Evolutionary conservation across 2,113 vertebrate species (phyloP), one percentile per base, ranked within the genome.

Genomic region (Haplochromis burtoni): DNA sequence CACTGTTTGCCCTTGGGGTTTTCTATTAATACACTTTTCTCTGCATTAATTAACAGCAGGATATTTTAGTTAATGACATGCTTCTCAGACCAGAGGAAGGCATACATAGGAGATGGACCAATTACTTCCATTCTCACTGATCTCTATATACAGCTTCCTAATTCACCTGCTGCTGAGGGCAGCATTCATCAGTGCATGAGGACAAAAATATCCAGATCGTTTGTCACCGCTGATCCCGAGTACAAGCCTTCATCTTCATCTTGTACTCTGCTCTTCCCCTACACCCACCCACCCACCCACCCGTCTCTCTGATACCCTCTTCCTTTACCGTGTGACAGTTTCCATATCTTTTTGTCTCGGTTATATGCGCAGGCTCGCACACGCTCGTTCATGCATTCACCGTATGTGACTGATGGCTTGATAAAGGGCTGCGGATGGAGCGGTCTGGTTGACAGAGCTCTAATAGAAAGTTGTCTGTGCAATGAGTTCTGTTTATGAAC

Each of bases 141-240:
- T 89, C 79, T 91, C 92, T 91, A 95, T 95, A 95, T 94, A 85
- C 83, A 54, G 90, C 84, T 78, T 54, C 73, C 87, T 93, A 89
- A 91, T 84, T 94, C 92, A 88, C 91, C 93, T 80, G 61, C 78
- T 78, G 71, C 89, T 84, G 82, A 89, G 63, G 88, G 85, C 57
- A 17, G 82, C 88, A 94, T 96, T 95, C 6, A 92, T 95, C 95
- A 94, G 19, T 14, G 21, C 3, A 21, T 3, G 6, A 73, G 92
- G 86, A 91, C 86, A 51, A 93, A 96, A 95, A 95, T 96, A 94
- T 90, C 90, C 91, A 86, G 87, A 88, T 89, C 93, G 66, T 96
- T 96, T 95, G 91, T 96, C 96, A 95, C 83, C 80, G 21, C 81
- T 93, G 87, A 93, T 95, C 73, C 87, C n/a, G 11, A 47, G 33